Percentiles rank a stretch among this genome's conserved stretches.
These are phyloP conservation scores for Lanistes nyassanus DNA, from an alignment of 1,140 invertebrate genomes.

Conservation along the genomic window DNA sequence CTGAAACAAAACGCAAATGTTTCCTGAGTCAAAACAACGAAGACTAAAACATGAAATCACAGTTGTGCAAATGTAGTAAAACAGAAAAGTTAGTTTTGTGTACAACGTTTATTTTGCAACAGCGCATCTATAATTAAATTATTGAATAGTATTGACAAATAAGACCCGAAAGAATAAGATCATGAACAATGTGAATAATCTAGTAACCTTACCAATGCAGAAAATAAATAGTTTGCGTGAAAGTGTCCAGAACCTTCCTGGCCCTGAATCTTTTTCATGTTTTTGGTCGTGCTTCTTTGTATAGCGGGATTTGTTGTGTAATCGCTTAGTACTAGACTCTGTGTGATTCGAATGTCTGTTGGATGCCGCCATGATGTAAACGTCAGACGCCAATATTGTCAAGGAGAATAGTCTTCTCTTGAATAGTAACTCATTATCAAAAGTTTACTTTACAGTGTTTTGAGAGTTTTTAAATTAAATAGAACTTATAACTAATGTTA, in stretches of 20 bases:
- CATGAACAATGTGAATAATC: neutral
- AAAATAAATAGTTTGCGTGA: constrained; percentile 15
- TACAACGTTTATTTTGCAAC: neutral
- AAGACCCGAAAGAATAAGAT: neutral
- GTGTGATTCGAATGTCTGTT: constrained; percentile 12
- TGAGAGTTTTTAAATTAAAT: no score
- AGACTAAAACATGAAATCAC: neutral
- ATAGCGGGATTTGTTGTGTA: neutral
- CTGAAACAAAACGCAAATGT: constrained; percentile 34
- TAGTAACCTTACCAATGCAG: constrained; percentile 18
- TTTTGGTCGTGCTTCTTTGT: constrained; percentile 8
- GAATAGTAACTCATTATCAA: constrained; percentile 29
- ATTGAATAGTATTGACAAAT: neutral
- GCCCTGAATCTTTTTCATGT: constrained; percentile 4
- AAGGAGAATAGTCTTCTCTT: neutral
- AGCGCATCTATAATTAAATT: neutral
- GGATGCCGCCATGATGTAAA: constrained; percentile 24
- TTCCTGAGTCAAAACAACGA: neutral
- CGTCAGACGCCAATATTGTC: constrained; percentile 9
- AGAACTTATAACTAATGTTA: no score
- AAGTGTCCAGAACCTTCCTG: constrained; percentile 13
- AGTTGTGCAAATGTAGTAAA: neutral
- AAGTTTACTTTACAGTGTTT: no score
- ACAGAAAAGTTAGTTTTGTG: neutral
- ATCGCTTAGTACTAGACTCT: constrained; percentile 5